Conservation (phyloP, 2,888 invertebrate genomes). For the Drosophila anceps region DNA sequence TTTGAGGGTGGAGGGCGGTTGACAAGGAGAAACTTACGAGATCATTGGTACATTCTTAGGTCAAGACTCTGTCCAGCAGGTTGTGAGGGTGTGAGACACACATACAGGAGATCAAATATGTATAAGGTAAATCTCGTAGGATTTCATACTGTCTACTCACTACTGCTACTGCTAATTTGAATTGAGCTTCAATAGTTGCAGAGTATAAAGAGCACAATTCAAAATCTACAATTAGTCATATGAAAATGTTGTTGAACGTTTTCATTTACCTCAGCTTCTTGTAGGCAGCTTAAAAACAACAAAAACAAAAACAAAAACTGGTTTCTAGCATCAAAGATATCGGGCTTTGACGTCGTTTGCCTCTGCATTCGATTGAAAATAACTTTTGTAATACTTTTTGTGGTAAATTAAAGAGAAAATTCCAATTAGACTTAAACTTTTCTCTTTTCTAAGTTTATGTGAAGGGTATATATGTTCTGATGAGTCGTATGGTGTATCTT, state of each 20-base stretch:
- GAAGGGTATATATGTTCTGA: neutral
- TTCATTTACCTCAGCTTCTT: slow-evolving; percentile 3
- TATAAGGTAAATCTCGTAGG: too few species aligned
- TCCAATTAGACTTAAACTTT: slow-evolving; percentile 9
- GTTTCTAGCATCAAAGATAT: slow-evolving; percentile 2
- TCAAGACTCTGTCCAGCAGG: too few species aligned
- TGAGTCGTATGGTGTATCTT: neutral
- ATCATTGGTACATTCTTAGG: too few species aligned
- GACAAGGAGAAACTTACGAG: too few species aligned
- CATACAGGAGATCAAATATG: too few species aligned
- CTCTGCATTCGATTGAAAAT: slow-evolving; percentile 1
- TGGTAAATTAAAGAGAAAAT: slow-evolving; percentile 10
- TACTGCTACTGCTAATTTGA: too few species aligned
- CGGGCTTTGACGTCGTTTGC: neutral
- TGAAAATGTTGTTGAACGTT: slow-evolving; percentile 7
- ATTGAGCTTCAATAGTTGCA: neutral
- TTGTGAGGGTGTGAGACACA: too few species aligned
- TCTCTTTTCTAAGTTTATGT: neutral
- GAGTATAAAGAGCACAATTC: neutral
- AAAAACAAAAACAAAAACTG: neutral
- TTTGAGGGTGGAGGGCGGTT: too few species aligned
- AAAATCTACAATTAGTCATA: slow-evolving; percentile 3
- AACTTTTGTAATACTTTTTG: slow-evolving; percentile 7
- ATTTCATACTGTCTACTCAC: too few species aligned
- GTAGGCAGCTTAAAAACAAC: slow-evolving; percentile 1